phyloP scores from a whole-genome alignment of 1,140 invertebrate genomes.

The Danaus melanippus region DNA sequence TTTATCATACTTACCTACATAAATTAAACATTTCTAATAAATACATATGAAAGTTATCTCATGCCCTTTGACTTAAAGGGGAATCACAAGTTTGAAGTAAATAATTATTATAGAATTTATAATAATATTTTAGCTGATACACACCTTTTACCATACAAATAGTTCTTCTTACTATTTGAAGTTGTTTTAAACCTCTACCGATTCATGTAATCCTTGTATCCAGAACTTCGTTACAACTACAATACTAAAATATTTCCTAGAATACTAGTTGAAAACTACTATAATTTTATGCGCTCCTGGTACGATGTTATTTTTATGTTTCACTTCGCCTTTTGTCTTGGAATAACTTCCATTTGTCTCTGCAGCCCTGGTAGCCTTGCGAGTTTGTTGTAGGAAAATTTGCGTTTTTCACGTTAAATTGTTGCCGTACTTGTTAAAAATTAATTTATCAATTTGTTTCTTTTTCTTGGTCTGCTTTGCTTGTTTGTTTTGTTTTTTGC shows the following conservation, averaged over 20 bases:
- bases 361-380: no score
- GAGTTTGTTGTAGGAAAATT: background rate
- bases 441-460: no score
- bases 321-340: constrained; percentile 1
- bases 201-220: constrained; percentile 25
- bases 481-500: background rate
- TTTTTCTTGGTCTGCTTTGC: background rate
- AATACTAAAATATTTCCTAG: constrained; percentile 18
- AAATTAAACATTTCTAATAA: background rate
- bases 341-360: no score
- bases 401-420: constrained; percentile 37
- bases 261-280: constrained; percentile 13
- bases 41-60: constrained; percentile 1
- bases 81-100: no score
- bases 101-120: background rate
- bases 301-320: constrained; percentile 16
- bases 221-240: constrained; percentile 25
- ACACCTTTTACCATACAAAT: no score
- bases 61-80: constrained; percentile 5
- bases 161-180: no score
- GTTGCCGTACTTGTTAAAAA: no score
- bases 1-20: no score
- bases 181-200: background rate
- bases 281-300: constrained; percentile 8
- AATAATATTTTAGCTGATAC: no score